These are phyloP conservation scores for Sanderia malayensis DNA, from an alignment of 30 jellyfish, hydroid and myxozoan species.

Conservation along the genomic window DNA sequence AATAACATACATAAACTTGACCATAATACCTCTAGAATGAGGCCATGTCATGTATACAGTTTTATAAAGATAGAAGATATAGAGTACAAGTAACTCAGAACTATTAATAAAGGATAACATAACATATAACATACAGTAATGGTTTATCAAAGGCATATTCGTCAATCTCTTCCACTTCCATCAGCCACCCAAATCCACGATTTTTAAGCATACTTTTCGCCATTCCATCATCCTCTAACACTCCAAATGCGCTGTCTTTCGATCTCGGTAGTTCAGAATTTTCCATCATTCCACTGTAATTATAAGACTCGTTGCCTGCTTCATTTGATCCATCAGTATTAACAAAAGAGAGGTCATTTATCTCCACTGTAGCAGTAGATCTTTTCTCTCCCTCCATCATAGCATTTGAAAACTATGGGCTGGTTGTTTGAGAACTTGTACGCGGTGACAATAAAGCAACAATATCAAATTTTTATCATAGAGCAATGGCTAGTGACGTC, in stretches of 20 bases:
- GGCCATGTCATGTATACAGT: neutral
- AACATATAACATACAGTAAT: slow-evolving; percentile 48
- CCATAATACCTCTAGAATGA: neutral
- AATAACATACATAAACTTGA: neutral
- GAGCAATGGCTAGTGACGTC: no score
- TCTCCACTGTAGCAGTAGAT: no score
- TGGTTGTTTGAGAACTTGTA: no score
- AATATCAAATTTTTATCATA: no score
- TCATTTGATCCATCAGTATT: slow-evolving; percentile 28
- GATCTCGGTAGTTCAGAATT: neutral
- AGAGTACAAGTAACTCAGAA: neutral
- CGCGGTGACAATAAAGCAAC: no score
- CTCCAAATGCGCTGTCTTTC: slow-evolving; percentile 10
- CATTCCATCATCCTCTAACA: slow-evolving; percentile 23
- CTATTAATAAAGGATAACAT: neutral
- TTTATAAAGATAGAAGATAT: neutral
- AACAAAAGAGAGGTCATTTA: slow-evolving; percentile 69
- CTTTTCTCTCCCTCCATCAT: no score
- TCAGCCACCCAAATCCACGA: slow-evolving; percentile 90
- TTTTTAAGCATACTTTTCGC: slow-evolving; percentile 49
- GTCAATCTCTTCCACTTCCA: slow-evolving; percentile 82
- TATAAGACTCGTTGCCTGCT: no score
- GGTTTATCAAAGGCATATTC: slow-evolving; percentile 86
- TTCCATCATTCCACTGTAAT: slow-evolving; percentile 64
- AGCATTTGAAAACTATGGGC: no score